Evolutionary conservation across 2,888 invertebrate genomes (phyloP), one percentile per base, ranked within the genome.

Genomic region (Drosophila siamana): DNA sequence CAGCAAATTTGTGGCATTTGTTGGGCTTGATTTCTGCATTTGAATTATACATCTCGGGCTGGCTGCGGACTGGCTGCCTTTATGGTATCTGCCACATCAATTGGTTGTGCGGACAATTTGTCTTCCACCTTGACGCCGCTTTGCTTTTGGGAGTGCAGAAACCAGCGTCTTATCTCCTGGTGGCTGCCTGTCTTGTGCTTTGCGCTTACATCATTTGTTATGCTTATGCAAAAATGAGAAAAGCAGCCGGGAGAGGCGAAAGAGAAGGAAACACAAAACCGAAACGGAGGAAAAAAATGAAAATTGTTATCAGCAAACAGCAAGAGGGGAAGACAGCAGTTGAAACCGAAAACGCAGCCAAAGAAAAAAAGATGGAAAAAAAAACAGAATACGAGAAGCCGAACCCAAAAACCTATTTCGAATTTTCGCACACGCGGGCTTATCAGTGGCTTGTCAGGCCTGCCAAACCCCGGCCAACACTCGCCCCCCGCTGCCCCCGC

Each of bases 381-480:
- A n/a, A n/a, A n/a, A n/a, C n/a, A n/a, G n/a, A n/a, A n/a, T n/a
- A n/a, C n/a, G n/a, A 11, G 9, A 30, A 68, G 60, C 73, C 64
- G 57, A 78, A 60, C 80, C 79, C 80, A 83, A 60, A 47, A 56
- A 80, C 50, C 63, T 57, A 74, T 46, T 59, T 73, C 36, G 69
- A 65, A 59, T 55, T 60, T 55, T 67, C 48, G 74, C 63, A 74
- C 62, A 69, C 67, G 64, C 66, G 52, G 64, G 74, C 78, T 80
- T 83, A 83, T 83, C 82, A 80, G 85, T 63, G 69, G 60, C 55
- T 63, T 84, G 82, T 78, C 84, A 84, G 82, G 80, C 84, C 63
- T 63, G 68, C 47, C 67, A 52, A 61, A 22, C 40, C 54, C 54
- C 59, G 16, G 24, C 16, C 22, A 38, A 48, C 19, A 41, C 16